phyloP scores from a whole-genome alignment of 2,113 vertebrate species.

The Charadrius vociferus region DNA sequence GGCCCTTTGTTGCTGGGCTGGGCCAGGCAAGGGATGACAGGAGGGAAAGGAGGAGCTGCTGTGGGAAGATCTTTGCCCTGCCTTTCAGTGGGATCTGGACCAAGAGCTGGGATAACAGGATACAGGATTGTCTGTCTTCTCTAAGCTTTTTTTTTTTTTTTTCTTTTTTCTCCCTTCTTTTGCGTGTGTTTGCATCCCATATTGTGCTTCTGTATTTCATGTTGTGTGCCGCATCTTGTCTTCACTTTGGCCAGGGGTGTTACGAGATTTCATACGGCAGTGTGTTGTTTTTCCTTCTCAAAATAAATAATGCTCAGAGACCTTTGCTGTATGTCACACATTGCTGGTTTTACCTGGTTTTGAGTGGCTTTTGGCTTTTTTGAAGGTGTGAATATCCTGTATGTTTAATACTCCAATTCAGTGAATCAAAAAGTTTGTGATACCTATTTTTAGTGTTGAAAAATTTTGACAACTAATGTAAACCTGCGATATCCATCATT shows the following conservation, averaged over 20 bases:
- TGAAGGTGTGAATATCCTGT: not conserved
- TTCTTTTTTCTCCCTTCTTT: not conserved
- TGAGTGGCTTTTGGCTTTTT: not conserved
- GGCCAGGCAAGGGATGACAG: not conserved
- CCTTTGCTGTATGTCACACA: not conserved
- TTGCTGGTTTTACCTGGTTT: not conserved
- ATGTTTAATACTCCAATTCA: not conserved
- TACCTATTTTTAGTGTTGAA: conserved; percentile 47
- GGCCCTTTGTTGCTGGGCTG: not conserved
- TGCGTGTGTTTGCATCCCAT: not conserved
- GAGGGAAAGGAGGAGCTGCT: not conserved
- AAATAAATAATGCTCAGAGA: not conserved
- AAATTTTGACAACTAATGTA: conserved; percentile 35
- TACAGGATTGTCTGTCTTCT: not conserved
- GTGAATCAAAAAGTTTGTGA: conserved; percentile 5
- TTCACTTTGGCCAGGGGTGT: not conserved
- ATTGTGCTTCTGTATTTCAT: not conserved
- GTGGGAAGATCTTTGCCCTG: not conserved
- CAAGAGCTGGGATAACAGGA: not conserved
- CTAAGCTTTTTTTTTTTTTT: not conserved
- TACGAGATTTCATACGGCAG: not conserved
- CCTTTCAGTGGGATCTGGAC: not conserved
- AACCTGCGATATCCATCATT: not conserved
- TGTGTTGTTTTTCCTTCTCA: not conserved
- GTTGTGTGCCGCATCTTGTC: not conserved